Evolutionary conservation across 2,888 invertebrate genomes (phyloP), one percentile per base, ranked within the genome.

Genomic region (Chymomyza amoena): DNA sequence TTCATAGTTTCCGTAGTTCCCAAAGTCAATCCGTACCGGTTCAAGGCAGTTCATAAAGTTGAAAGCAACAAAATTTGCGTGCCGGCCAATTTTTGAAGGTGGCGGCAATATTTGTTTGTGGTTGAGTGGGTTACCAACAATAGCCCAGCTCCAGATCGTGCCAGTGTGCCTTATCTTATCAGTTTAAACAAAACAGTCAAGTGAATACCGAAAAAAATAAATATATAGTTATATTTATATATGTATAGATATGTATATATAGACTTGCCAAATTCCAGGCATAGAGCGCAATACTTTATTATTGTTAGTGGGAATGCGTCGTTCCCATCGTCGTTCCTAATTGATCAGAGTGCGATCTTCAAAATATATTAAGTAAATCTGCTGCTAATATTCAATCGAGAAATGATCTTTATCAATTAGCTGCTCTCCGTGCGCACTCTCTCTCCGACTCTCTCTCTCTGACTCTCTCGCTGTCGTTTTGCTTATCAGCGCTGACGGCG

Each of bases 161-260:
- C 39, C 54, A 20, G 16, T 57, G 28, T 57, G 6, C 1, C 57
- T 60, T 60, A 60, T 60, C 60, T 60, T 60, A 60, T 60, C 60
- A 36, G 32, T 60, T 36, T 60, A 60, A 60, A 60, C 60, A 60
- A 60, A 60, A 39, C 20, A 60, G 16, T 57, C 25, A 25, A 25
- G 13, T 54, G 54, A 16, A 54, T 54, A 54, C 7, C 20, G n/a
- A n/a, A 16, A 18, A 54, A 54, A 54, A 54, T 15, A 51, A 15
- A 16, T 16, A 51, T 51, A 51, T 28, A 25, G 57, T 25, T 45
- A 45, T 45, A 45, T 45, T 45, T 45, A 45, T 45, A 32, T 32
- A 32, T 6, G 6, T 28, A 4, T 28, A 28, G 6, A 28, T 28
- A 32, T 32, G 5, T 32, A 32, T 32, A 13, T 13, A 45, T 45